Conservation (phyloP, 2,888 invertebrate genomes). For the Timema cristinae region DNA sequence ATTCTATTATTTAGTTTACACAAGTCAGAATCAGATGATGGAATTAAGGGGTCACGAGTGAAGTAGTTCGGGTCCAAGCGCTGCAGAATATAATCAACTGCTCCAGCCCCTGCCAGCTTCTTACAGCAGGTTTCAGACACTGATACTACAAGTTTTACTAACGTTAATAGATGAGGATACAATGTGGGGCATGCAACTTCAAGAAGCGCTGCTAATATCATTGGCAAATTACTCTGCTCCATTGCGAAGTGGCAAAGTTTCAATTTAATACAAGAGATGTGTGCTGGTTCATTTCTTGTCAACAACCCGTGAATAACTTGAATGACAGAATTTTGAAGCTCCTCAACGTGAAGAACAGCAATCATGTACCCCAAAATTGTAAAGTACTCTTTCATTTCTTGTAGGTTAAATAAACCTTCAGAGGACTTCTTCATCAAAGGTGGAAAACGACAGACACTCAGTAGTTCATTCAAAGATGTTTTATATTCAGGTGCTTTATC, state of each 20-base stretch:
- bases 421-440: not conserved
- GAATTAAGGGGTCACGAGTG: too few species aligned
- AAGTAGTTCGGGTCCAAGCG: too few species aligned
- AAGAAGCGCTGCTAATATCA: not conserved
- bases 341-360: not conserved
- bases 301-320: not conserved
- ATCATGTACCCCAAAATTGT: not conserved
- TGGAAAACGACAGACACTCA: not conserved
- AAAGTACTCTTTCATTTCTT: constrained; percentile 6
- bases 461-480: not conserved
- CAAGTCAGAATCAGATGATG: too few species aligned
- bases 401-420: not conserved
- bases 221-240: not conserved
- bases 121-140: not conserved
- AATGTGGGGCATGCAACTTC: not conserved
- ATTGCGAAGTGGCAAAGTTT: not conserved
- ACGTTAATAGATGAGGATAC: not conserved
- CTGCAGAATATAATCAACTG: not conserved
- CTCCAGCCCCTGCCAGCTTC: not conserved
- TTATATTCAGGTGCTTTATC: not conserved
- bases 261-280: not conserved
- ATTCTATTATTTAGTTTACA: too few species aligned
- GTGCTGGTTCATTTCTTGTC: not conserved
- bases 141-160: not conserved
- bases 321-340: not conserved